Evolutionary conservation across 2,888 invertebrate genomes (phyloP), one percentile per base, ranked within the genome.

Genomic region (Sarcophaga subvicina): DNA sequence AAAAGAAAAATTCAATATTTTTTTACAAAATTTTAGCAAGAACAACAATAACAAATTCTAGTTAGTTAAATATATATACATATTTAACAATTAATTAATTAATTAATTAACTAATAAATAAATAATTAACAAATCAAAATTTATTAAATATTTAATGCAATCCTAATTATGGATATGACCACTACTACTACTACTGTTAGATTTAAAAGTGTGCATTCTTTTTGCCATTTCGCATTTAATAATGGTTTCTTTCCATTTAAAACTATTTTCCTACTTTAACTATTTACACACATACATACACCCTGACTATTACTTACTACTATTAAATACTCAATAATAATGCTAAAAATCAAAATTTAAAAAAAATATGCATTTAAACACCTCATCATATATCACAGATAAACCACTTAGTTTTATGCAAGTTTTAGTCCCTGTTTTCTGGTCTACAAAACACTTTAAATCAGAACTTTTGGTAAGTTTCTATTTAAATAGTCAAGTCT

Each of bases 191-290:
- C 8, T 47, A 12, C 14, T 64, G 22, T 22, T 37, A 22, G 2
- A 47, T 20, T 66, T 77, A 77, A 82, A 83, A 78, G 83, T 62
- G 67, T 83, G 83, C 83, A 78, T 83, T 83, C 78, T 73, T 83
- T 67, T 67, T 22, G 37, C 37, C 37, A 37, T 54, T 4, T 17
- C 54, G 17, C 17, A 54, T 54, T 54, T 54, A 54, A 14, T 37
- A 37, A 37, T 37, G 37, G 17, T 54, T 54, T 54, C 54, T 14
- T 54, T 14, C 12, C 54, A 54, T 14, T 17, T 54, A 54, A 54
- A 54, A 54, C 17, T 4, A 54, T 0, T 14, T 54, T 17, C 8
- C 6, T 37, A 37, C 37, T 37, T 37, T 37, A 37, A 37, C 37
- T 37, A 37, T 37, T 37, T 37, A 37, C 37, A 37, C 37, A 37